Evolutionary conservation across 2,113 vertebrate species (phyloP).

Genomic region (Charadrius vociferus): DNA sequence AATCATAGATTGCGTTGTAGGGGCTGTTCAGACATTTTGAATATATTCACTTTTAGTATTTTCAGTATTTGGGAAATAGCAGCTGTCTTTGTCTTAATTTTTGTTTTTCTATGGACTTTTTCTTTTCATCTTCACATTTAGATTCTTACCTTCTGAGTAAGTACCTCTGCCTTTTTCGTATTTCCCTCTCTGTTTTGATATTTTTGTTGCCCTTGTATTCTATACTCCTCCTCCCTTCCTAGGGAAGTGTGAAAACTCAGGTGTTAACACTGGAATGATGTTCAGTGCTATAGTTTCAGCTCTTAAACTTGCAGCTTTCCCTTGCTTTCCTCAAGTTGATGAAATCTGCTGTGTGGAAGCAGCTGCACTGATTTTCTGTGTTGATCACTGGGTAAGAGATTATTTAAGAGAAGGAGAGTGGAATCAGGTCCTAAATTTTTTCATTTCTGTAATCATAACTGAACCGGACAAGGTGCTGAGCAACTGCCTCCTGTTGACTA

Average conservation of each 20-base stretch:
- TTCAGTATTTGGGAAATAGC: background rate
- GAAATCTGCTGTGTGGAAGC: background rate
- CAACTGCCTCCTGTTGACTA: background rate
- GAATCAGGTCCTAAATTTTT: background rate
- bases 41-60: background rate
- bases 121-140: background rate
- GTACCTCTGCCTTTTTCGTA: background rate
- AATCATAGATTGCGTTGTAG: too few relatives aligned
- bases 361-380: background rate
- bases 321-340: background rate
- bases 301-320: background rate
- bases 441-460: background rate
- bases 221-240: background rate
- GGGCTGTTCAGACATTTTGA: background rate
- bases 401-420: background rate
- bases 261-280: background rate
- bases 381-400: background rate
- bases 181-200: background rate
- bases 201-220: background rate
- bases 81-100: background rate
- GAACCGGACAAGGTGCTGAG: background rate
- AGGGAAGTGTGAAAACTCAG: background rate
- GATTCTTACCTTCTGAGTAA: background rate
- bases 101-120: background rate
- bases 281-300: background rate